Evolutionary conservation across 2,797 vertebrate species (phyloP), one percentile per base, ranked within the genome.

Genomic region (Amblyopsis hoosieri): DNA sequence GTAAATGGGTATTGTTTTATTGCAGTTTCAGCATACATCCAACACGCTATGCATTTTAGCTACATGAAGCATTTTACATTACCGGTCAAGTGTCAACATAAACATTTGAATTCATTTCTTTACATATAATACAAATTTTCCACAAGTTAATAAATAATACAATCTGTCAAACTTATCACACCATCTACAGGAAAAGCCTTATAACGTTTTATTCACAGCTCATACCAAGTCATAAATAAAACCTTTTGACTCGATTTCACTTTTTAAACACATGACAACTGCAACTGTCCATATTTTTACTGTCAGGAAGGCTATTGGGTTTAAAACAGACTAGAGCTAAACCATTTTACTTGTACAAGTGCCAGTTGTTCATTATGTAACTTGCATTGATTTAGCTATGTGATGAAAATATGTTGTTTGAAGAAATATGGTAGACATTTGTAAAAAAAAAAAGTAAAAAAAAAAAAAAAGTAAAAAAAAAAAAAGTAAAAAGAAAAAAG

Each of bases 131-230:
- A 94, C 92, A 93, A 77, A 90, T 89, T 71, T 87, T 78, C 23
- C 90, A 92, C 91, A 92, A 86, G 67, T 94, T 93, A 94, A 94
- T 94, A 94, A 94, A 94, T 94, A 91, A 88, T 90, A 89, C 87
- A 92, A 91, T 91, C 87, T 86, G 83, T 90, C 89, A 91, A 91
- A 91, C 83, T 75, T 79, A 82, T 83, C 87, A 85, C 89, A 76
- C 80, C 71, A 78, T 58, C 87, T 90, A 88, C 86, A 88, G 86
- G 67, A 75, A 78, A 83, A 89, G 82, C 84, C 46, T 71, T 86
- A 79, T 79, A 85, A 83, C 74, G 73, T 79, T 72, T 63, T 84
- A 85, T 85, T 89, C 87, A 92, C 89, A 90, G 82, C 89, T 87
- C 83, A 72, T 74, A 73, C 78, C 71, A 77, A 80, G 66, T 86